These are phyloP conservation scores for Herpetotheres cachinnans DNA, from an alignment of 2,113 vertebrate genomes.

Conservation along the genomic window DNA sequence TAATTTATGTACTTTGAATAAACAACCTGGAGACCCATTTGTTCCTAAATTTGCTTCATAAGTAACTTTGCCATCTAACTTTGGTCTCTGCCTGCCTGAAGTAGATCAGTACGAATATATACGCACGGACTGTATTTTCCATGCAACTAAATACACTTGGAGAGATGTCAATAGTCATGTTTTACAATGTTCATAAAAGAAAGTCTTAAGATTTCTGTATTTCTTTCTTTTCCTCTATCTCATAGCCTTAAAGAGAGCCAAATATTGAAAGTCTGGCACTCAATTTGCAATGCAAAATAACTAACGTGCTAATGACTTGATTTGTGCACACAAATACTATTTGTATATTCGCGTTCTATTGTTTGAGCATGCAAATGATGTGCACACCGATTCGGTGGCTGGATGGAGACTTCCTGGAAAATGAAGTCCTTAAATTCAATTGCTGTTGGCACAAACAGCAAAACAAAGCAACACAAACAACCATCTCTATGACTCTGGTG, in stretches of 20 bases:
- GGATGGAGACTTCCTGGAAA: slow-evolving; percentile 36
- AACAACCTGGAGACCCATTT: neutral
- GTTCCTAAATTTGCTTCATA: neutral
- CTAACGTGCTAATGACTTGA: neutral
- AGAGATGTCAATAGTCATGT: neutral
- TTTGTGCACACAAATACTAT: slow-evolving; percentile 30
- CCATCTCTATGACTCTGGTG: neutral
- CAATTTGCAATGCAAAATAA: slow-evolving; percentile 29
- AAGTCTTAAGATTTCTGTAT: neutral
- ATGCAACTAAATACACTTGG: neutral
- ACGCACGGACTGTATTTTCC: neutral
- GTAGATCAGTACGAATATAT: neutral
- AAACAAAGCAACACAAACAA: slow-evolving; percentile 44
- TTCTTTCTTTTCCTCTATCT: neutral
- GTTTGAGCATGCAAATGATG: slow-evolving; percentile 6
- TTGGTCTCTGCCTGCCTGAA: neutral
- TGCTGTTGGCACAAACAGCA: slow-evolving; percentile 31
- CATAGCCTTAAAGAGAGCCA: neutral
- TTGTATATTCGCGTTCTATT: slow-evolving; percentile 16
- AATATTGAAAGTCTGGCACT: neutral
- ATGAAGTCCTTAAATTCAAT: slow-evolving; percentile 46
- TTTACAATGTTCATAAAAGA: neutral
- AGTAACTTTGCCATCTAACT: neutral
- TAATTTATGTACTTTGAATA: neutral
- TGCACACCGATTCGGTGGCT: slow-evolving; percentile 16